Base-by-base conservation (phyloP, 2,888 invertebrate genomes). In the Epistrophe grossulariae region DNA sequence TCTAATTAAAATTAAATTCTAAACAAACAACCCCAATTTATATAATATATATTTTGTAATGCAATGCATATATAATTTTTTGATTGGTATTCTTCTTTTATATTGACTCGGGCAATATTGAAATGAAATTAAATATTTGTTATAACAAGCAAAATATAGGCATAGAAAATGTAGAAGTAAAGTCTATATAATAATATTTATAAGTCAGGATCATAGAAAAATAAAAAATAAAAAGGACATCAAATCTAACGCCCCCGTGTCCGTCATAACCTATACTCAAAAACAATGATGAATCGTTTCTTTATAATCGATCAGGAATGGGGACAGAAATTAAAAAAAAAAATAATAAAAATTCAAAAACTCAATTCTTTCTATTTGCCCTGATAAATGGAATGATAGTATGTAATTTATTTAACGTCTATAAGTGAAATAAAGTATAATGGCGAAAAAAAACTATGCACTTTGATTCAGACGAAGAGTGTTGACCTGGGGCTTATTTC, bases 1-100 rank as follows among this genome's bases (percentile, higher is more conserved):
- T 80, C 71, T 80, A 84, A 84, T 84, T 84, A 84, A 84, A 84
- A 84, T 72, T 77, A 11, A 80, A 77, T 80, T 80, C 80, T 38
- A 60, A 72, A 66, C 59, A 77, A 71, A 76, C 50, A 68, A 84
- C 45, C 59, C 64, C 24, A 71, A 66, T 11, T 3, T 17, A 28
- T 45, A n/a, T 0, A 28, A n/a, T n/a, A n/a, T n/a, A n/a, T n/a
- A n/a, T n/a, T n/a, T n/a, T n/a, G n/a, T n/a, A 64, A 7, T n/a
- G 38, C 43, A 45, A n/a, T 0, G 64, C 31, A 31, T 45, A 19
- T 15, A 15, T 62, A 62, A 62, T 24, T 62, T 62, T 62, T 62
- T 24, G 55, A 43, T 62, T 62, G 40, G 24, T 28, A 40, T 43
- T 48, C 45, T 40, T 43, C 24, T 40, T 59, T 24, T 48, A 28